These are phyloP conservation scores for Mugil cephalus DNA, from an alignment of 2,113 vertebrate species.

Conservation along the genomic window DNA sequence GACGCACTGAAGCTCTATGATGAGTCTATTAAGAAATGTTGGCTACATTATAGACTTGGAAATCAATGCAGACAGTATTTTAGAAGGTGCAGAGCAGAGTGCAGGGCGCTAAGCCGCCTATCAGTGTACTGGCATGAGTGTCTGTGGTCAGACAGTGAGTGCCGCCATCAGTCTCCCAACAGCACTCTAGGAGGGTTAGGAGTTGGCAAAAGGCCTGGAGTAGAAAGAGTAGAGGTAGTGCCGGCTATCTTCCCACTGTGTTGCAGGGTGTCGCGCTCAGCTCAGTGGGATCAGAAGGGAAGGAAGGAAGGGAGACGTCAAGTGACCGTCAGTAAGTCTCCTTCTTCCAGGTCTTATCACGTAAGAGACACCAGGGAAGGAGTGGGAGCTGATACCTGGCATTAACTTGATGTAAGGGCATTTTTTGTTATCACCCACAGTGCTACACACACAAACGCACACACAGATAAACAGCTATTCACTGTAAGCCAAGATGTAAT, in stretches of 20 bases:
- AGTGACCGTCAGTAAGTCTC: neutral
- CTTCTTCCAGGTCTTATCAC: constrained; percentile 6
- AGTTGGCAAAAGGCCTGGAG: constrained; percentile 13
- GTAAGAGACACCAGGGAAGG: constrained; percentile 16
- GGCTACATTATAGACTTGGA: constrained; percentile 8
- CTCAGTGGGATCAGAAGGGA: neutral
- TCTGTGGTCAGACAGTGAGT: constrained; percentile 3
- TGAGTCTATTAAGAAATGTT: constrained; percentile 22
- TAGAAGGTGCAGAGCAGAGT: constrained; percentile 1
- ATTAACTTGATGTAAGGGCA: neutral
- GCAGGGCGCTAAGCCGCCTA: neutral
- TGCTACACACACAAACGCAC: neutral
- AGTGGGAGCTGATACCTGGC: constrained; percentile 8
- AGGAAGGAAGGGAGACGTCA: constrained; percentile 4
- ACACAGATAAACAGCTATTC: constrained; percentile 20
- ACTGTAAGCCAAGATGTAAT: constrained; percentile 56
- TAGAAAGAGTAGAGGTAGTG: constrained; percentile 3
- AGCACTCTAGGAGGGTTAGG: constrained; percentile 1
- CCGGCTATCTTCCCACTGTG: constrained; percentile 11
- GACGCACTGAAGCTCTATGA: constrained; percentile 15
- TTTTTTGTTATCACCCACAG: constrained; percentile 7
- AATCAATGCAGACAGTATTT: constrained; percentile 19
- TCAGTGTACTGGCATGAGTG: neutral
- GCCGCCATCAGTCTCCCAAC: constrained; percentile 10
- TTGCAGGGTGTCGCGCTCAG: constrained; percentile 11